Evolutionary conservation across 1,140 invertebrate genomes (phyloP), one percentile per base, ranked within the genome.

Genomic region (Procambarus virginalis): DNA sequence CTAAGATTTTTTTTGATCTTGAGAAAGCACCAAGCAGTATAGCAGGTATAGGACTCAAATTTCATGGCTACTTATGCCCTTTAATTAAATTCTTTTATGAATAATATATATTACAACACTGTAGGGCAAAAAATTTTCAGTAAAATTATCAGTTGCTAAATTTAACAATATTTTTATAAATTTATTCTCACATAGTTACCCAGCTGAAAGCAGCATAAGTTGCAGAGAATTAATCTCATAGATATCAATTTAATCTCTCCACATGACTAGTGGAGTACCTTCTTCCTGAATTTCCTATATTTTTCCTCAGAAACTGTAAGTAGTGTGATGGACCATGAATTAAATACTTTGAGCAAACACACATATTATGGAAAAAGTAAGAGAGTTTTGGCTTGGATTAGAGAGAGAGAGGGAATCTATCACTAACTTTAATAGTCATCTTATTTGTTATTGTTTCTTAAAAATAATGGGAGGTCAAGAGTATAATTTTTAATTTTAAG

Each of bases 281-380:
- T 87, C 85, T 51, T 77, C 85, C 83, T 87, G 85, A 87, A 34
- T 87, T 87, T 87, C 85, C 78, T 87, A 87, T 87, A 58, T 87
- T 80, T 70, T 76, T 70, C 81, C 73, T 82, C 70, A 76, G 79
- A 83, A 89, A 89, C 87, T 89, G 87, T 89, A 89, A 89, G 87
- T 89, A 89, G 84, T 48, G 51, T 70, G 45, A 85, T 10, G 76
- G 68, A 83, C 80, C 81, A 49, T 89, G 87, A 83, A 80, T 60
- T 89, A 78, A 80, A 87, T 80, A 81, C 81, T 58, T 80, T 87
- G 77, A 58, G 77, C 85, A 80, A 14, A 80, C 60, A 80, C 20
- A 68, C 49, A 48, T 48, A 34, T 34, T 34, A 48, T 80, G 77
- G 77, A 70, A 79, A 73, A 80, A 87, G 48, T 73, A 68, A 17